A percentile compares a stretch with the other conserved stretches of the same genome.
Conservation (phyloP, 2,113 vertebrate genomes). For the rabbit (Oryctolagus cuniculus) region DNA sequence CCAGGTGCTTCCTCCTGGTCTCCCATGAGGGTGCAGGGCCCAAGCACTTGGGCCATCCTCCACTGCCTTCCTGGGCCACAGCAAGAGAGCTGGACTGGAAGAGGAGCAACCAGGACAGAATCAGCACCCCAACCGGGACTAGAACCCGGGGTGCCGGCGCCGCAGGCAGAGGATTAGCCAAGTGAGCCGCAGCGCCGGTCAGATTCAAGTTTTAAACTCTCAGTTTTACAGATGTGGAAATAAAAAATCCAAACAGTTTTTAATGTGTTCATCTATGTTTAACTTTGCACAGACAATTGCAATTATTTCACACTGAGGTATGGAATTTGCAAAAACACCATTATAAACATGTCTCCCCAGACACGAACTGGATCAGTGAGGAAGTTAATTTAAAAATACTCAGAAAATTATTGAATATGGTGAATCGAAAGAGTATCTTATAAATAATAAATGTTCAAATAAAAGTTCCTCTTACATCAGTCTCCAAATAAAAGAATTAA, state of each 20-base stretch:
- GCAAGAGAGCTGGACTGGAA: no score
- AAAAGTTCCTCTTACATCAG: background rate
- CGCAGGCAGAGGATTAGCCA: no score
- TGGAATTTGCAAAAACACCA: slow-evolving; percentile 40
- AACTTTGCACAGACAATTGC: background rate
- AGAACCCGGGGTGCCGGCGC: no score
- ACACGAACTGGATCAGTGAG: background rate
- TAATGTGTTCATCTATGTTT: background rate
- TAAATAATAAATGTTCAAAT: background rate
- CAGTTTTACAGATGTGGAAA: slow-evolving; percentile 5
- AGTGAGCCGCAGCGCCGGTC: no score
- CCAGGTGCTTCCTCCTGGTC: no score
- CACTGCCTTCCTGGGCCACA: no score
- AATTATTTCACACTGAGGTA: background rate
- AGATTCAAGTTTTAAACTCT: slow-evolving; percentile 33
- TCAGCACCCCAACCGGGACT: no score
- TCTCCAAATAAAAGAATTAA: background rate
- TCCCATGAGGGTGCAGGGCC: no score
- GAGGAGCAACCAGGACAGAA: no score
- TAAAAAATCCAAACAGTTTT: background rate
- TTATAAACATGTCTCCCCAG: background rate
- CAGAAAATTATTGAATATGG: slow-evolving; percentile 8
- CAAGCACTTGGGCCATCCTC: no score
- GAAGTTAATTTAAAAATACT: slow-evolving; percentile 44
- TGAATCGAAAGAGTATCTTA: background rate